These are phyloP conservation scores for Spheniscus humboldti DNA, from an alignment of 2,797 vertebrate genomes.

Conservation along the genomic window DNA sequence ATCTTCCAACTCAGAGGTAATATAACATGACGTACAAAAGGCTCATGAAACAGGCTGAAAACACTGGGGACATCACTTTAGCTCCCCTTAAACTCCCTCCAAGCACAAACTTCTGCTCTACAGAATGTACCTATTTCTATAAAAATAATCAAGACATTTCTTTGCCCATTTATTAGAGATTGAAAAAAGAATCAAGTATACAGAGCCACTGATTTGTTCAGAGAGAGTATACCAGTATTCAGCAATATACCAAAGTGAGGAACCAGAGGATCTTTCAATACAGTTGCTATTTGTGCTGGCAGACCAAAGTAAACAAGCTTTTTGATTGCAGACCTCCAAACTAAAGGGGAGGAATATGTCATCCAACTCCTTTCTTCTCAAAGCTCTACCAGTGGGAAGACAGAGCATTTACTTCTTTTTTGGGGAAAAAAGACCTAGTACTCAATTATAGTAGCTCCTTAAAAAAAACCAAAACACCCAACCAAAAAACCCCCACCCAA, in stretches of 20 bases:
- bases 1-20: conserved; percentile 49
- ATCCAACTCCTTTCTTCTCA: neutral
- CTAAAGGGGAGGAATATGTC: neutral
- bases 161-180: neutral
- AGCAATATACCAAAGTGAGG: neutral
- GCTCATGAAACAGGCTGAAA: conserved; percentile 17
- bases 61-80: neutral
- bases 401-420: neutral
- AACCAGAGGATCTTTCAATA: neutral
- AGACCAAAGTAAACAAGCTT: neutral
- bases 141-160: neutral
- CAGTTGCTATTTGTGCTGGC: neutral
- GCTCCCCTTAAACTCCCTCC: conserved; percentile 9
- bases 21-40: conserved; percentile 41
- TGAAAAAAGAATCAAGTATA: neutral
- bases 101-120: conserved; percentile 28
- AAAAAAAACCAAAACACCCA: neutral
- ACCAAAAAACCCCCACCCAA: neutral
- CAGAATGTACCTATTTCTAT: neutral
- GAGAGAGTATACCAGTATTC: neutral
- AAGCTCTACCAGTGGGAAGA: neutral
- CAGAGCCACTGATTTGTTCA: neutral
- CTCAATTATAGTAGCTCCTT: neutral
- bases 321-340: neutral
- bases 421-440: neutral